Evolutionary conservation across 2,888 invertebrate species (phyloP), one percentile per base, ranked within the genome.

Genomic region (Protonemura montana): DNA sequence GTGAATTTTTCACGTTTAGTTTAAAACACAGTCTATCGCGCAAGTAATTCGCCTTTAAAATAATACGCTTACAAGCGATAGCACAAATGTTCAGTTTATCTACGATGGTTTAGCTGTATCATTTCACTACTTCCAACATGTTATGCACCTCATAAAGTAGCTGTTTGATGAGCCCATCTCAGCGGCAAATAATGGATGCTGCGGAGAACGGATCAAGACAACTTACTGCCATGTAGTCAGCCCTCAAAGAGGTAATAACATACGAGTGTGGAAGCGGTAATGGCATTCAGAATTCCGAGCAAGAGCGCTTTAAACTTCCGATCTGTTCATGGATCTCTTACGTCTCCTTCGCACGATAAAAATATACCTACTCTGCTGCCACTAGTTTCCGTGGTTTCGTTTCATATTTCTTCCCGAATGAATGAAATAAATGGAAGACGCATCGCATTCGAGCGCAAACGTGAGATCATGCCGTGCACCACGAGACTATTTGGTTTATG

Each of bases 401-500:
- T 30, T n/a, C 81, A 81, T 30, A 78, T 26, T 78, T 28, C 78
- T 78, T 78, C 28, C 78, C 78, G 78, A 78, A 28, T 28, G 78
- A 78, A 28, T 78, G 78, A 78, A 78, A 78, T 82, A 21, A 35
- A 82, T 82, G 82, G 29, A 42, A 41, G 25, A 3, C 26, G 41
- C 41, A 10, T 25, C 41, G 29, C 82, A 41, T 83, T 83, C 42
- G 41, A 41, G 35, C 42, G 82, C 41, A 83, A 83, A 83, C 82
- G 82, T 28, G 82, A n/a, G 29, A 25, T 35, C 35, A 30, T 25
- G 82, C 29, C 29, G 35, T 26, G 82, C 30, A 26, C 26, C 35
- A 41, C 13, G 78, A 78, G 78, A 41, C 82, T 83, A 25, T 83
- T 83, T 83, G 82, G 82, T 83, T 83, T 83, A 83, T 83, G 42